These are phyloP conservation scores for Sinocyclocheilus maitianheensis DNA, from an alignment of 2,113 vertebrate species.

Conservation along the genomic window DNA sequence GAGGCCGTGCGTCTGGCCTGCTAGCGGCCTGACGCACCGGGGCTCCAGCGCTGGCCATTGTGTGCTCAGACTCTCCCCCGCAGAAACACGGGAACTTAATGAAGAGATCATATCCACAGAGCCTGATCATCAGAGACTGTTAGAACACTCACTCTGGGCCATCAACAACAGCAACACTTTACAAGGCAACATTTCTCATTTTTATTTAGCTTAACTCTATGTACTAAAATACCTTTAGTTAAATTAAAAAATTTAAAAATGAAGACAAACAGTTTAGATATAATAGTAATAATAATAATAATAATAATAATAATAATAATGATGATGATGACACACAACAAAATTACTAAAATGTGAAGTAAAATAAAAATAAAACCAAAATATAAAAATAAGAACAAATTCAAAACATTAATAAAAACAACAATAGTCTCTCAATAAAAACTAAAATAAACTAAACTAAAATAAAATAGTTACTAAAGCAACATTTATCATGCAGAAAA, in stretches of 20 bases:
- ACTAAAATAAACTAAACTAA: too few species aligned
- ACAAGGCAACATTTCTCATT: too few species aligned
- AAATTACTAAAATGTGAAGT: neutral
- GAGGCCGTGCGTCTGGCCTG: constrained; percentile 66
- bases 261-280: too few species aligned
- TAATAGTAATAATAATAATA: too few species aligned
- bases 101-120: constrained; percentile 37
- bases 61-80: constrained; percentile 12
- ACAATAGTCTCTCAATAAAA: neutral
- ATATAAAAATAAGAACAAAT: neutral
- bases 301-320: too few species aligned
- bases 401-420: neutral
- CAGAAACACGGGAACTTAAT: constrained; percentile 33
- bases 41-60: constrained; percentile 27
- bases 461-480: too few species aligned
- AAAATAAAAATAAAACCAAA: neutral
- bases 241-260: too few species aligned
- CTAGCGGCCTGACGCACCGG: constrained; percentile 51
- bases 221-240: too few species aligned
- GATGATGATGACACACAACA: neutral
- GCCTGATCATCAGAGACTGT: neutral
- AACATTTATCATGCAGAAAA: too few species aligned
- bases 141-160: neutral
- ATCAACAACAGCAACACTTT: too few species aligned
- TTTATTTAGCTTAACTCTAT: too few species aligned